Conservation (phyloP, 2,797 vertebrate species). For the Gymnothorax reevesii region DNA sequence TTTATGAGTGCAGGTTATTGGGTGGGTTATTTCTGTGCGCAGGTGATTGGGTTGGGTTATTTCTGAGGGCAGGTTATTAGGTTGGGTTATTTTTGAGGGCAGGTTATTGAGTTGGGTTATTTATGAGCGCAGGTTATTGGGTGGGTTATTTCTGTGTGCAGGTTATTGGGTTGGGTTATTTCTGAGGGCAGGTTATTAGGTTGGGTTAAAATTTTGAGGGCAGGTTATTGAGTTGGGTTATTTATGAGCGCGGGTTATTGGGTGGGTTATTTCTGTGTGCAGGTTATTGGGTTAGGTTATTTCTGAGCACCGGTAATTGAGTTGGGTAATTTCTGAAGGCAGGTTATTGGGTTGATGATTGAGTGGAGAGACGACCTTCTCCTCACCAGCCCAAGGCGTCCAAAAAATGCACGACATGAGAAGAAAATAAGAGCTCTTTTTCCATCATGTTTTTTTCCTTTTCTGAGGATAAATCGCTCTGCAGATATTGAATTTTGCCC, state of each 20-base stretch:
- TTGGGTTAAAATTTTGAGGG: neutral
- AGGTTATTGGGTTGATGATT: constrained; percentile 34
- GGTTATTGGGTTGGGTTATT: no score
- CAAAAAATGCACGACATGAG: neutral
- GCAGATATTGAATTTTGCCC: constrained; percentile 25
- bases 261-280: no score
- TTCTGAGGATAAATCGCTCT: constrained; percentile 12
- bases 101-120: constrained; percentile 27
- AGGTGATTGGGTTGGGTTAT: no score
- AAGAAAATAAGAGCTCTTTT: constrained; percentile 28
- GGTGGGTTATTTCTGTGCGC: no score
- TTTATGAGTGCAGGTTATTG: no score
- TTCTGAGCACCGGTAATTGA: constrained; percentile 3
- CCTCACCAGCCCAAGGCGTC: constrained; percentile 19
- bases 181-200: no score
- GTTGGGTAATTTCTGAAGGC: constrained; percentile 16
- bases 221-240: no score
- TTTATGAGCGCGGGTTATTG: no score
- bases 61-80: no score
- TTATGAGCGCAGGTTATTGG: no score
- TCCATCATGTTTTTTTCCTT: constrained; percentile 37
- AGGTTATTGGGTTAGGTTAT: neutral
- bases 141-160: no score
- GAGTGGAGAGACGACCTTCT: constrained; percentile 35
- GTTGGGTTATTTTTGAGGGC: constrained; percentile 17